Conservation (phyloP, 1,140 invertebrate species). For the Drosophila insularis region DNA sequence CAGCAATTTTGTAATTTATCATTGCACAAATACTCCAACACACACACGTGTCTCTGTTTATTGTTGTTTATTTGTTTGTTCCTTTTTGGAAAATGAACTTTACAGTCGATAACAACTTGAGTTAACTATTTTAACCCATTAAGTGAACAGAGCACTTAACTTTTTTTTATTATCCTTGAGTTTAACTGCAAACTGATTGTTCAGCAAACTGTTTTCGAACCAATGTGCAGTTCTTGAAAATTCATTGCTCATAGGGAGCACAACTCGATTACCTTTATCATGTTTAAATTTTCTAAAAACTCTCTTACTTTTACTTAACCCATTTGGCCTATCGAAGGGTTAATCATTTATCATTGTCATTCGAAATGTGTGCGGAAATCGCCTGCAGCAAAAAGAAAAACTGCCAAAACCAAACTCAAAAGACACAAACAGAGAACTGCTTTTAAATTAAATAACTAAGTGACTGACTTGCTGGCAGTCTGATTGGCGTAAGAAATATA, state of each 20-base stretch:
- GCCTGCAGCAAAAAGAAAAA: conserved; percentile 36
- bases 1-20: conserved; percentile 79
- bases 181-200: conserved; percentile 3
- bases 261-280: background rate
- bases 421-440: conserved; percentile 46
- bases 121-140: conserved; percentile 66
- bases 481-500: conserved; percentile 13
- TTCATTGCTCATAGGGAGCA: too few relatives aligned
- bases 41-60: conserved; percentile 15
- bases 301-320: background rate
- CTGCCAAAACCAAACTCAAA: conserved; percentile 28
- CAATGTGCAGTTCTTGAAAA: too few relatives aligned
- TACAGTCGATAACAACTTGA: conserved; percentile 46
- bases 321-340: conserved; percentile 26
- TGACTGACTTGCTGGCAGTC: conserved; percentile 9
- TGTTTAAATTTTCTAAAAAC: background rate
- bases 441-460: conserved; percentile 75
- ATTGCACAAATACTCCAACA: conserved; percentile 65
- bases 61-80: conserved; percentile 50
- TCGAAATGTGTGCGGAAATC: conserved; percentile 38
- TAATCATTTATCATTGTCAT: conserved; percentile 35
- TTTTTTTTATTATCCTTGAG: conserved; percentile 18
- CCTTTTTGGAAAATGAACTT: conserved; percentile 66
- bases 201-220: background rate
- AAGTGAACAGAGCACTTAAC: conserved; percentile 16